phyloP scores from a whole-genome alignment of 2,888 invertebrate genomes.

The Xanthia togata region DNA sequence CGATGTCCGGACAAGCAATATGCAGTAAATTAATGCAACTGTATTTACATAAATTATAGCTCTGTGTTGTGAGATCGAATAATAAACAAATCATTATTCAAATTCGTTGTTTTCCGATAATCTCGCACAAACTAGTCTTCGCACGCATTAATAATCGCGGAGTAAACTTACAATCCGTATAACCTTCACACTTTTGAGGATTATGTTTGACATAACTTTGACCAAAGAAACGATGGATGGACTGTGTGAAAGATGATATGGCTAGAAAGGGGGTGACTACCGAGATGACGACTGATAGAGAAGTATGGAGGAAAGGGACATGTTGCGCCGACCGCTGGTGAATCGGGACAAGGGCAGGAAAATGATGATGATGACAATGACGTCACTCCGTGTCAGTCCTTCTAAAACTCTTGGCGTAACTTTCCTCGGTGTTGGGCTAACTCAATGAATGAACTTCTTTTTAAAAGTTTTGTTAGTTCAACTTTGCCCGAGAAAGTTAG shows the following conservation, averaged over 20 bases:
- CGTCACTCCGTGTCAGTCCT: neutral
- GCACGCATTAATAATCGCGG: neutral
- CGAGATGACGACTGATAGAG: too few relatives aligned
- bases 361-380: too few relatives aligned
- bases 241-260: too few relatives aligned
- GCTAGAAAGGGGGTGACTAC: too few relatives aligned
- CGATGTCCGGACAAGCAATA: neutral
- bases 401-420: neutral
- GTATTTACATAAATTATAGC: neutral
- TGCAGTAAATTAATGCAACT: constrained; percentile 4
- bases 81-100: neutral
- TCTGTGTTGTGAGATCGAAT: neutral
- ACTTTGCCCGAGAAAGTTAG: neutral
- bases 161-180: neutral
- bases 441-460: neutral
- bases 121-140: neutral
- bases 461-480: too few relatives aligned
- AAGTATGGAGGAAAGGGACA: too few relatives aligned
- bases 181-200: neutral
- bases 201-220: neutral
- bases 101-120: neutral
- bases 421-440: neutral
- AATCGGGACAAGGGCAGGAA: too few relatives aligned
- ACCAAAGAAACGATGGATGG: too few relatives aligned
- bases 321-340: too few relatives aligned